A percentile compares a stretch with the other conserved stretches of the same genome.
Conservation (phyloP, 2,888 invertebrate species). For the Didymodactylos carnosus region DNA sequence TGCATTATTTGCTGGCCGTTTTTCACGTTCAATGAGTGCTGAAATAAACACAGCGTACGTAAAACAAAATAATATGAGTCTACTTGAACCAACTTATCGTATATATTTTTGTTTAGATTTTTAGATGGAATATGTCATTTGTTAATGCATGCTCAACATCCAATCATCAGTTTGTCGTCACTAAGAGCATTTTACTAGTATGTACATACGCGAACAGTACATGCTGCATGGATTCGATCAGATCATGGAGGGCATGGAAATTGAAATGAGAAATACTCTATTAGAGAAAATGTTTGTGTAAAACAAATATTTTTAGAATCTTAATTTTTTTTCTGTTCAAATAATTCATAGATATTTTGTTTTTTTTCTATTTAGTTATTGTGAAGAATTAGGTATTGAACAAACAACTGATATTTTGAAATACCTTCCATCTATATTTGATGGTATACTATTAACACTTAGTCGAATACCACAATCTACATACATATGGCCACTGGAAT, state of each 20-base stretch:
- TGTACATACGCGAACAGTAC: too few species aligned
- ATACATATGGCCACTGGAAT: slow-evolving; percentile 41
- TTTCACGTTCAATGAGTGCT: background rate
- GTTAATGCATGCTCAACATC: background rate
- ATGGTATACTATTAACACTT: slow-evolving; percentile 35
- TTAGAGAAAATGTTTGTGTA: too few species aligned
- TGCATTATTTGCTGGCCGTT: background rate
- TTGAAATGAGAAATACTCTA: too few species aligned
- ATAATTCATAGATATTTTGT: background rate
- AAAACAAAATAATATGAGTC: background rate
- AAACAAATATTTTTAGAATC: too few species aligned
- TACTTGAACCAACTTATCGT: too few species aligned
- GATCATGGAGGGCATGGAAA: too few species aligned
- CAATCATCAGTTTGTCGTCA: background rate
- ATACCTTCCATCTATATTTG: slow-evolving; percentile 37
- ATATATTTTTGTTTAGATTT: background rate
- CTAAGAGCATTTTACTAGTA: background rate
- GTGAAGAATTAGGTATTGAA: background rate
- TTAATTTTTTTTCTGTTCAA: too few species aligned
- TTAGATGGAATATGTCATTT: background rate
- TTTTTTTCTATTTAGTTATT: background rate
- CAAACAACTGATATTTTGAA: background rate
- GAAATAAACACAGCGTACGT: background rate
- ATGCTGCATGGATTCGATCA: too few species aligned
- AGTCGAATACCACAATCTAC: slow-evolving; percentile 39